Evolutionary conservation across 2,888 invertebrate genomes (phyloP).

Genomic region (Dicranocentrus wangi): DNA sequence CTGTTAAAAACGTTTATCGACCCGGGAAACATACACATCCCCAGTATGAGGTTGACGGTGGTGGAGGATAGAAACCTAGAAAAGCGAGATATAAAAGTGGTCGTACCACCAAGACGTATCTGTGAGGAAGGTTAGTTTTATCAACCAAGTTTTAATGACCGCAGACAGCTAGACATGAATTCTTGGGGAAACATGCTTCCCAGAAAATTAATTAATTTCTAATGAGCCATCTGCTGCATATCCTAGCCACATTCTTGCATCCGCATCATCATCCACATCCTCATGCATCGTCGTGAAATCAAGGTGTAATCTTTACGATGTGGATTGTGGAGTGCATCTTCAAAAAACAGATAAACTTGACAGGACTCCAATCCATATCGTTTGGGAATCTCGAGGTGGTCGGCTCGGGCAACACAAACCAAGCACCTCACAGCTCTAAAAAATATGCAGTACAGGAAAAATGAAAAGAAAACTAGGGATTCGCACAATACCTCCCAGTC

Average conservation of each 20-base stretch:
- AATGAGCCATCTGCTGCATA: constrained; percentile 53
- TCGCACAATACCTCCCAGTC: too few species aligned
- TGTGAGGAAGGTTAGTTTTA: constrained; percentile 64
- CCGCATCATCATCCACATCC: background rate
- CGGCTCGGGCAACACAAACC: background rate
- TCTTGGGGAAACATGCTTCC: constrained; percentile 19
- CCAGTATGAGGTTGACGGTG: constrained; percentile 20
- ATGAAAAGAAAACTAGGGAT: too few species aligned
- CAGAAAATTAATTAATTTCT: constrained; percentile 61
- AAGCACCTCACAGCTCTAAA: too few species aligned
- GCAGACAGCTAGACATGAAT: constrained; percentile 41
- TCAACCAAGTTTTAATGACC: constrained; percentile 53
- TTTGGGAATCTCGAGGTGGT: background rate
- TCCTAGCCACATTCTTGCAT: constrained; percentile 11
- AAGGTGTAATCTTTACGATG: constrained; percentile 28
- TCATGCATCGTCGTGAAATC: background rate
- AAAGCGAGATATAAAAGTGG: too few species aligned
- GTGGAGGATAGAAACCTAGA: constrained; percentile 1
- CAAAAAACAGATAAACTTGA: background rate
- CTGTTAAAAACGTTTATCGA: constrained; percentile 57
- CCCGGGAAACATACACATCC: constrained; percentile 22
- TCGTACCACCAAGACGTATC: constrained; percentile 17
- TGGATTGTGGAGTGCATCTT: constrained; percentile 12
- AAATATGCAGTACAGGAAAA: too few species aligned
- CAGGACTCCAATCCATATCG: background rate